A percentile compares a stretch with the other conserved stretches of the same genome.
Evolutionary conservation across 1,140 invertebrate genomes (phyloP).

Genomic region (Aleiodes sp.): DNA sequence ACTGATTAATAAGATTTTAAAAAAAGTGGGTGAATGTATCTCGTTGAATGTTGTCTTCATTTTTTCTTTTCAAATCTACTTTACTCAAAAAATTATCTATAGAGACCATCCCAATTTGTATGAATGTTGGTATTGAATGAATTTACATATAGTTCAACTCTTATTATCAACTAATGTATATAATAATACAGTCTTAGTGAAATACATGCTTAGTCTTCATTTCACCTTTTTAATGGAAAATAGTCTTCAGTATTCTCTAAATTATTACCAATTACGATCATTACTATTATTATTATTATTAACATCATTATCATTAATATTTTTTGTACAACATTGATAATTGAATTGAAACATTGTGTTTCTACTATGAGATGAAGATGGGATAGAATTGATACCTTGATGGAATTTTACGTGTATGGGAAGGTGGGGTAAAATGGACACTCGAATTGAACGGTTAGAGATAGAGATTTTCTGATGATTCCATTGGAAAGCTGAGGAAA

Average conservation of each 20-base stretch:
- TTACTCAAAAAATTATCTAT: not conserved
- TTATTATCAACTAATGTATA: constrained; percentile 9
- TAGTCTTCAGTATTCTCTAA: not conserved
- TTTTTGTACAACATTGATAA: no score
- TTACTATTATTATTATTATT: not conserved
- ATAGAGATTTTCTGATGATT: no score
- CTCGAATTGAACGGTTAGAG: no score
- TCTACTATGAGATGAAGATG: no score
- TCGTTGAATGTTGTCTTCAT: not conserved
- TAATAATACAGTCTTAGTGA: not conserved
- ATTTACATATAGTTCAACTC: not conserved
- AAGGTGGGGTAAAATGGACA: no score
- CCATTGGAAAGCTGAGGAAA: no score
- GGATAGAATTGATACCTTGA: no score
- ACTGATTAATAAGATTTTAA: not conserved
- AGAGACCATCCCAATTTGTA: no score
- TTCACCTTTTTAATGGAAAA: not conserved
- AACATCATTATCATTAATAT: not conserved
- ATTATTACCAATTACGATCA: not conserved
- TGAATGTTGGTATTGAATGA: not conserved
- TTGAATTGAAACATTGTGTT: no score
- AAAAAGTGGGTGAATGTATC: not conserved
- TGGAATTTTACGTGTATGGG: no score
- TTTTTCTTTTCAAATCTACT: not conserved
- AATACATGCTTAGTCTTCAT: constrained; percentile 21